Evolutionary conservation across 2,113 vertebrate genomes (phyloP).

Genomic region (Pelmatolapia mariae): DNA sequence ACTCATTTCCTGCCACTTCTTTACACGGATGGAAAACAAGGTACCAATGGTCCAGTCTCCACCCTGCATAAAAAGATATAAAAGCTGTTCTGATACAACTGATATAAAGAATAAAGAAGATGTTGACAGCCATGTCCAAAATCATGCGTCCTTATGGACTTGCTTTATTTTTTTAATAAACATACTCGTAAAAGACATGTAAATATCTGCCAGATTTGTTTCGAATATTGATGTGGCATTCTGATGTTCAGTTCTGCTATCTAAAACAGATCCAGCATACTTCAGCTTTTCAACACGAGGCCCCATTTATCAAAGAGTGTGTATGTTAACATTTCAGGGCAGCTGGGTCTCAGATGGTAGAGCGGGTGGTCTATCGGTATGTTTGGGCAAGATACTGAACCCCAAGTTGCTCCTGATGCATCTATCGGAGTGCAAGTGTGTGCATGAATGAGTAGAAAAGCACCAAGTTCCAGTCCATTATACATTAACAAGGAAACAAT

Average conservation of each 20-base stretch:
- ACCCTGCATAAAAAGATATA: background rate
- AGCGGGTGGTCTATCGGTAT: background rate
- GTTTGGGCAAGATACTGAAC: background rate
- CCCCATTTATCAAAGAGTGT: background rate
- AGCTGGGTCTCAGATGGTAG: background rate
- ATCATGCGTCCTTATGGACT: background rate
- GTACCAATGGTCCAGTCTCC: background rate
- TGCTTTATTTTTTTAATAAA: background rate
- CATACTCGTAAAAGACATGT: background rate
- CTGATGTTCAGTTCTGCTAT: background rate
- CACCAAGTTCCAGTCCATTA: background rate
- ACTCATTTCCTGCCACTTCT: background rate
- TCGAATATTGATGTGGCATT: background rate
- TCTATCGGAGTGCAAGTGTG: background rate
- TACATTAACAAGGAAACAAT: background rate
- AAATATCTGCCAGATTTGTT: background rate
- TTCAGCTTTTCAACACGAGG: slow-evolving; percentile 10
- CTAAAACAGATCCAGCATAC: slow-evolving; percentile 32
- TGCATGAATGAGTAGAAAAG: background rate
- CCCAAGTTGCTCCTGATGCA: background rate
- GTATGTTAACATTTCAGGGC: background rate
- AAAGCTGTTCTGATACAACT: background rate
- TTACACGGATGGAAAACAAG: background rate
- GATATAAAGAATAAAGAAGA: background rate
- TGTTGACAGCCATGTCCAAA: background rate